A percentile compares a stretch with the other conserved stretches of the same genome.
Conservation (phyloP, 2,888 invertebrate species). For the Drosophila paracracens region DNA sequence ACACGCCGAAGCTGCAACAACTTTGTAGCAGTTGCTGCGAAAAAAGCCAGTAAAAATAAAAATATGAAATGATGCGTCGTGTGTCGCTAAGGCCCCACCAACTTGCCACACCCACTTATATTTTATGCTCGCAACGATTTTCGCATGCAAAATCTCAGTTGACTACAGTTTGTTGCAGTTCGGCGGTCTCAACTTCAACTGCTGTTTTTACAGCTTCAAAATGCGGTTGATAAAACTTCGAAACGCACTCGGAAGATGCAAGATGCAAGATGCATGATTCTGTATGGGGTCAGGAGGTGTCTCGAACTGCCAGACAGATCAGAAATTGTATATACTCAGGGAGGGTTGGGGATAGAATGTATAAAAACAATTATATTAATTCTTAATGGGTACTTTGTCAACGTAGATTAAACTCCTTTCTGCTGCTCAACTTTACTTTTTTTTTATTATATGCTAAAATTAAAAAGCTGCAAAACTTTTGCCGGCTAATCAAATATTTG, state of each 20-base stretch:
- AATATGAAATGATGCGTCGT: conserved; percentile 37
- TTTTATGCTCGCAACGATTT: conserved; percentile 10
- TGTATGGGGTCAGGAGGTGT: conserved; percentile 29
- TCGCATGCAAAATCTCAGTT: conserved; percentile 40
- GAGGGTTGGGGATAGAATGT: neutral
- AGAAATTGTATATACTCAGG: conserved; percentile 10
- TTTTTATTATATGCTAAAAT: conserved; percentile 38
- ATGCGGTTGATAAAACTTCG: conserved; percentile 44
- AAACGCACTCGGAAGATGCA: conserved; percentile 19
- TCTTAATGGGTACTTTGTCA: conserved; percentile 25
- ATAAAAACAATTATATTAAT: conserved; percentile 56
- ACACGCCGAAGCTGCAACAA: conserved; percentile 66
- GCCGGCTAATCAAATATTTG: conserved; percentile 79
- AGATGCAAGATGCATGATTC: conserved; percentile 18
- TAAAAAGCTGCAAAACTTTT: conserved; percentile 70
- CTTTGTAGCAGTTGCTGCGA: conserved; percentile 41
- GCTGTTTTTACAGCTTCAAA: conserved; percentile 63
- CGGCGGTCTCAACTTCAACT: conserved; percentile 42
- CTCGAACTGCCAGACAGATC: conserved; percentile 7
- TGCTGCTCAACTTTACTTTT: conserved; percentile 12
- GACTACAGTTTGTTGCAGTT: conserved; percentile 48
- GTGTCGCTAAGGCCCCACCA: conserved; percentile 15
- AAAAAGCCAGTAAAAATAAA: conserved; percentile 20
- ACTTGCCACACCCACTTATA: conserved; percentile 14
- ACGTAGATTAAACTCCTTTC: conserved; percentile 22